Evolutionary conservation across 2,888 invertebrate genomes (phyloP), one percentile per base, ranked within the genome.

Genomic region (Hoplodrina blanda): DNA sequence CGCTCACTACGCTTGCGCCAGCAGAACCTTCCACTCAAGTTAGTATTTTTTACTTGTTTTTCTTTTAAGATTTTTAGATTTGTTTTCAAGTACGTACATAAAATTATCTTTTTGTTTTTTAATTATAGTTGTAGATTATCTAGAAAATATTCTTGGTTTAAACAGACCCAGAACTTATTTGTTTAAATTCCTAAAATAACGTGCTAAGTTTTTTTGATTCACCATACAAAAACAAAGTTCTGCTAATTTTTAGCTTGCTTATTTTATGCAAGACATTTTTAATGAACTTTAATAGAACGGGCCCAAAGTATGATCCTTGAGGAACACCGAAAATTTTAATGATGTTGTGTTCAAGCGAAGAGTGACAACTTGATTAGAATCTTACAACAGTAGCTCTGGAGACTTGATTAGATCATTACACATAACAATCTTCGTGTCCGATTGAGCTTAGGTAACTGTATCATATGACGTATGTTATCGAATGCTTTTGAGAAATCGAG

Each of bases 1-100:
- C 95, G 1, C 84, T 95, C 20, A 95, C 95, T n/a, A 93, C 95
- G 2, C 87, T 95, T 11, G 91, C 95, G 30, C 88, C 95, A 0
- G 92, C 93, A 5, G 93, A 95, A 52, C 78, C 86, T 13, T 76
- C 89, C 20, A 67, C 88, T 15, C 93, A 92, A 83, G 85, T 87
- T 53, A 78, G 81, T 78, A 66, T 56, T 62, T 57, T 54, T 41
- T 41, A 3, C 11, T 41, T 13, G 7, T 44, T 10, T 13, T n/a
- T 5, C 20, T 69, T 46, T 15, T 1, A 25, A 25, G 15, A 8
- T 20, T 41, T 3, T 41, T 41, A 41, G 41, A 41, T n/a, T 37
- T 62, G 8, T 15, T 37, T 4, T 33, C 30, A 11, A 50, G 17
- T 46, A 13, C 37, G 10, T 37, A 10, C 37, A 11, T 41, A 10